Evolutionary conservation across 2,797 vertebrate genomes (phyloP).

Genomic region (Pseudopleuronectes americanus): DNA sequence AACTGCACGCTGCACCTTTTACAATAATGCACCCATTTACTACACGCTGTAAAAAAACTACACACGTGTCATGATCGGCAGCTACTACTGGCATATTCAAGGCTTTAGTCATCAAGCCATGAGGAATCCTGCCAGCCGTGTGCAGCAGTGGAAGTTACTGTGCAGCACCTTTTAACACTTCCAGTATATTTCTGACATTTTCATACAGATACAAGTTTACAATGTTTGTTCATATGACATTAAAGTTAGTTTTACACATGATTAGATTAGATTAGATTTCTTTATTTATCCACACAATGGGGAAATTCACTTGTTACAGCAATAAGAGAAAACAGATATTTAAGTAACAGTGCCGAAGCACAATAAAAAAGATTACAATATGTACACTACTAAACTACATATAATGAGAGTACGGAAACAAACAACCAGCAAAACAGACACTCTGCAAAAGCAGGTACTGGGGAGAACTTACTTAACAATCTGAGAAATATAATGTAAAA

Average conservation of each 20-base stretch:
- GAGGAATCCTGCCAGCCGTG: conserved; percentile 12
- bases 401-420: too few species aligned
- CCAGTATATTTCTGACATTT: neutral
- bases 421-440: too few species aligned
- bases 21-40: conserved; percentile 11
- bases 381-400: too few species aligned
- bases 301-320: too few species aligned
- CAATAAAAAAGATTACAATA: too few species aligned
- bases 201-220: neutral
- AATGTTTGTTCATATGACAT: too few species aligned
- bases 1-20: conserved; percentile 14
- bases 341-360: too few species aligned
- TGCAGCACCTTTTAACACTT: neutral
- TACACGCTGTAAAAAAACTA: neutral
- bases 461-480: neutral
- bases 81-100: conserved; percentile 22
- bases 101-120: conserved; percentile 24
- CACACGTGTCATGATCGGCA: neutral
- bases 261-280: too few species aligned
- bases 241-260: neutral
- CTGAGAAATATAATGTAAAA: neutral
- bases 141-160: neutral
- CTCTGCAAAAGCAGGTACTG: too few species aligned
- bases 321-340: too few species aligned
- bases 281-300: too few species aligned